Evolutionary conservation across 2,797 vertebrate genomes (phyloP).

Genomic region (Sarcoramphus papa): DNA sequence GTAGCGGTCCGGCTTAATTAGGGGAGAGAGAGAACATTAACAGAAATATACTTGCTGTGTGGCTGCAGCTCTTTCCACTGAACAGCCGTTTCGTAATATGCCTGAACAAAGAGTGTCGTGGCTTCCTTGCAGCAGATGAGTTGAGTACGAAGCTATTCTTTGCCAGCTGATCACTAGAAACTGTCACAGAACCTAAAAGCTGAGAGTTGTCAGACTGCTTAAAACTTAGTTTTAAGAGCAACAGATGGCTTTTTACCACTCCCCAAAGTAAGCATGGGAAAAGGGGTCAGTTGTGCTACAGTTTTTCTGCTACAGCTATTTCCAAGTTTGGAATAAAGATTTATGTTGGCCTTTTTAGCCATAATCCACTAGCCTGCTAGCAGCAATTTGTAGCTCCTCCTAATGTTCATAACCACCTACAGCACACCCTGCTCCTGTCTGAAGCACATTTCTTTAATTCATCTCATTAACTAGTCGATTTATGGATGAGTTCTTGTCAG

Average conservation of each 20-base stretch:
- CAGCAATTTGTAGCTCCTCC: neutral
- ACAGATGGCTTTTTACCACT: neutral
- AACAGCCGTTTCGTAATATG: accelerated
- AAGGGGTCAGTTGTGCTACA: neutral
- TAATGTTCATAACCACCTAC: neutral
- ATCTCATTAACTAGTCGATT: neutral
- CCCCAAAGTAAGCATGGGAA: neutral
- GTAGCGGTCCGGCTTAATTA: neutral
- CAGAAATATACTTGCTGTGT: neutral
- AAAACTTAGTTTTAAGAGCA: neutral
- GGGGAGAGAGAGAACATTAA: neutral
- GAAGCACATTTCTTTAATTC: neutral
- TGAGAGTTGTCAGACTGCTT: neutral
- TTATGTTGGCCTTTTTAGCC: neutral
- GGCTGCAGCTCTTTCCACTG: neutral
- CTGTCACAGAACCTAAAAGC: neutral
- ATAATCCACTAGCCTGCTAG: neutral
- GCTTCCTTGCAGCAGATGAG: neutral
- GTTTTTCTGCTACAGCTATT: neutral
- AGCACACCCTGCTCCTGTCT: neutral
- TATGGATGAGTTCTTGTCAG: neutral
- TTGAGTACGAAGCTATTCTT: neutral
- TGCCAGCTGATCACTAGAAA: neutral
- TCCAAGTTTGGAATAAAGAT: neutral
- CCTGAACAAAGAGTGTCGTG: neutral